Evolutionary conservation across 2,113 vertebrate genomes (phyloP).

Genomic region (Calyptommatus sinebrachiatus): DNA sequence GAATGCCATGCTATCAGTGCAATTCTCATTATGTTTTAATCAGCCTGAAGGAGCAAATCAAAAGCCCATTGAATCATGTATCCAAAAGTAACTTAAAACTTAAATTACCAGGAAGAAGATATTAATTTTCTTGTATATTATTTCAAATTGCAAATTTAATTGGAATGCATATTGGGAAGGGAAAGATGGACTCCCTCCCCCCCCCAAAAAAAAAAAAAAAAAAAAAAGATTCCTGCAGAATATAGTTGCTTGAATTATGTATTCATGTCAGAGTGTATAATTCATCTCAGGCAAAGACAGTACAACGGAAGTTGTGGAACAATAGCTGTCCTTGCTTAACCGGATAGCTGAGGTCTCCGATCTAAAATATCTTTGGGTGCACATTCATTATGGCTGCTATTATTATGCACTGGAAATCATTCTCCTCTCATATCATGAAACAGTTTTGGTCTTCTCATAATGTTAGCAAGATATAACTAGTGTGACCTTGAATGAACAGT

Average conservation of each 20-base stretch:
- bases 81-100: neutral
- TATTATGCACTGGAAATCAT: neutral
- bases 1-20: neutral
- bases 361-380: neutral
- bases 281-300: neutral
- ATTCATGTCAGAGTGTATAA: neutral
- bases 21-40: neutral
- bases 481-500: constrained; percentile 16
- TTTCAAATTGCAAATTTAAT: neutral
- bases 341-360: neutral
- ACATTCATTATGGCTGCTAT: neutral
- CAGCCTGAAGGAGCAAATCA: neutral
- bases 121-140: neutral
- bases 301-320: neutral
- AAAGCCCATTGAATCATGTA: no score
- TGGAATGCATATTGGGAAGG: neutral
- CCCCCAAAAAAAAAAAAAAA: no score
- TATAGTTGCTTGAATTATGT: neutral
- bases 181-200: neutral
- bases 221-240: neutral
- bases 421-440: constrained; percentile 3
- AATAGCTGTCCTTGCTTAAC: neutral
- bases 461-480: neutral
- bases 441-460: neutral
- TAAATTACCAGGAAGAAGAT: neutral